Percentiles rank a stretch among this genome's conserved stretches.
Conservation (phyloP, 2,113 vertebrate species). For the Pandion haliaetus region DNA sequence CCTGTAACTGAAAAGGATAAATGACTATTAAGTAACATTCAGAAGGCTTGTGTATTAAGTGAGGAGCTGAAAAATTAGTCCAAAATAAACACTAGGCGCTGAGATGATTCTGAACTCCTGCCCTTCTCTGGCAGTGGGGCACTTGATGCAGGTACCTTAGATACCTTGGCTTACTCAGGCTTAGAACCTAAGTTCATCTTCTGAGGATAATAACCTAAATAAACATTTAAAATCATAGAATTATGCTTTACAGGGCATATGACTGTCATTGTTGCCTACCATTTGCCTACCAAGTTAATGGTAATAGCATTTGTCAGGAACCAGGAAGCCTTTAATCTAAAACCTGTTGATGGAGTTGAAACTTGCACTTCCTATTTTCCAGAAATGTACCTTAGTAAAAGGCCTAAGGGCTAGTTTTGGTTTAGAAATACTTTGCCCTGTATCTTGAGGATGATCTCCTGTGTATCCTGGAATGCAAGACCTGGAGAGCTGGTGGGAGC, state of each 20-base stretch:
- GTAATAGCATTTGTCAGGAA: background rate
- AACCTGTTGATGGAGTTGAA: background rate
- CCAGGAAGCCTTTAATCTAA: background rate
- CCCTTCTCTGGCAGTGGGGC: background rate
- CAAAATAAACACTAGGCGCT: background rate
- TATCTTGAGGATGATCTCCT: background rate
- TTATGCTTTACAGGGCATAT: background rate
- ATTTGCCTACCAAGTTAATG: background rate
- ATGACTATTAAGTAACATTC: background rate
- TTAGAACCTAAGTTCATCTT: background rate
- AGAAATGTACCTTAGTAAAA: background rate
- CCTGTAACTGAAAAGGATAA: background rate
- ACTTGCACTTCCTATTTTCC: background rate
- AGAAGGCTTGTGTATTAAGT: background rate
- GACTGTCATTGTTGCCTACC: background rate
- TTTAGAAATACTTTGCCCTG: background rate
- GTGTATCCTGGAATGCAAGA: background rate
- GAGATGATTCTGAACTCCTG: background rate
- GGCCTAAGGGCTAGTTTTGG: background rate
- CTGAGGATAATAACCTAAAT: background rate
- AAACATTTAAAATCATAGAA: background rate
- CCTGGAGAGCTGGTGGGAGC: background rate
- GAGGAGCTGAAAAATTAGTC: background rate
- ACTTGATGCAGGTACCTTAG: background rate
- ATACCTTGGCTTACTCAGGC: background rate